Evolutionary conservation across 92 coral and sea anemone genomes (phyloP).

Genomic region (Parazoanthus atlanticus): DNA sequence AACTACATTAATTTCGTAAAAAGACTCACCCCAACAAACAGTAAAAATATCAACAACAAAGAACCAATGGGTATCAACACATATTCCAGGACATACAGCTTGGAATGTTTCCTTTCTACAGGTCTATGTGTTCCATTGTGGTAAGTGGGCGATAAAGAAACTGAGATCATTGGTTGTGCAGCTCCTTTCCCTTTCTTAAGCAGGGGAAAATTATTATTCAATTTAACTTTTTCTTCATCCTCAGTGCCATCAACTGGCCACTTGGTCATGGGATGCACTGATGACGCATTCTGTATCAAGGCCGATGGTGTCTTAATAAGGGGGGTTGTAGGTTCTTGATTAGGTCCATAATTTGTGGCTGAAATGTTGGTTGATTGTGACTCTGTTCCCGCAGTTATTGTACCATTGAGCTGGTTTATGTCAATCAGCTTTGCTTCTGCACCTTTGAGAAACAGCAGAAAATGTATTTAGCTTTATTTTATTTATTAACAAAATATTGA

Average conservation of each 20-base stretch:
- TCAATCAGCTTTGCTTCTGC: constrained; percentile 8
- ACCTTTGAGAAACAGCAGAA: neutral
- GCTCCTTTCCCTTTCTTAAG: neutral
- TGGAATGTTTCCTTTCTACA: constrained; percentile 32
- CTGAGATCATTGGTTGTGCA: neutral
- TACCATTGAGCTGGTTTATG: neutral
- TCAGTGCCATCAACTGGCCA: neutral
- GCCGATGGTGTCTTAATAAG: neutral
- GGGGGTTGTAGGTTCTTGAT: neutral
- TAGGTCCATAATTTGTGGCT: neutral
- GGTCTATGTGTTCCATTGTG: constrained; percentile 26
- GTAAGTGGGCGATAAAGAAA: neutral
- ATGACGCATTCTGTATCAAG: neutral
- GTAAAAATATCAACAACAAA: constrained; percentile 44
- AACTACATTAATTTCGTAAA: neutral
- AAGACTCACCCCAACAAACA: constrained; percentile 60
- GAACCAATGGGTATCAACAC: constrained; percentile 68
- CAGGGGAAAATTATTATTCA: neutral
- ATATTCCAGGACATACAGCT: constrained; percentile 52
- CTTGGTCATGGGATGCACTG: neutral
- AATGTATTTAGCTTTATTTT: neutral
- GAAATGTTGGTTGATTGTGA: neutral
- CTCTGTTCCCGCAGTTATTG: neutral
- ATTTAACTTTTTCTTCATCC: neutral
- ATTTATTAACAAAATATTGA: neutral